Evolutionary conservation across 2,888 invertebrate genomes (phyloP).

Genomic region (Notodonta dromedarius): DNA sequence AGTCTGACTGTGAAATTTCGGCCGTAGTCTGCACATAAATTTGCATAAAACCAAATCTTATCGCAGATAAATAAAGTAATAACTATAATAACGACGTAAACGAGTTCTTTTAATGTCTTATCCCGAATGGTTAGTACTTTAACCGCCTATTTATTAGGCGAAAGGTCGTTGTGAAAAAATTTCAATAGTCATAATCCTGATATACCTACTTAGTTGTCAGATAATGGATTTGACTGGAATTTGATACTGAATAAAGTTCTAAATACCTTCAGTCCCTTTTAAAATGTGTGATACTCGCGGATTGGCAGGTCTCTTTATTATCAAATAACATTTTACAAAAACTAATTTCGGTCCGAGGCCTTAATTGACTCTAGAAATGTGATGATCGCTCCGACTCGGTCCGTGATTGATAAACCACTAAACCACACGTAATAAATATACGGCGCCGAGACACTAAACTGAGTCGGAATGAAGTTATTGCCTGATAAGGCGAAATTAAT

Average conservation of each 20-base stretch:
- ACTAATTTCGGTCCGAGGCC: slow-evolving; percentile 45
- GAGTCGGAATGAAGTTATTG: slow-evolving; percentile 22
- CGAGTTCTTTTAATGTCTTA: slow-evolving; percentile 29
- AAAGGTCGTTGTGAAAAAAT: slow-evolving; percentile 46
- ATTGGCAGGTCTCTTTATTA: slow-evolving; percentile 38
- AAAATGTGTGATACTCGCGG: slow-evolving; percentile 45
- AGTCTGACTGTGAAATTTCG: slow-evolving; percentile 28
- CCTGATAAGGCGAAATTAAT: slow-evolving; percentile 27
- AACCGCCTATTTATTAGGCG: slow-evolving; percentile 32
- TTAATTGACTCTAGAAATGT: slow-evolving; percentile 56
- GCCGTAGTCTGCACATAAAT: slow-evolving; percentile 21
- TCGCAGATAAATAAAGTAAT: slow-evolving; percentile 33
- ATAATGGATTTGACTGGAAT: slow-evolving; percentile 49
- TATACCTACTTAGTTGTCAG: slow-evolving; percentile 53
- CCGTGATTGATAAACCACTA: slow-evolving; percentile 38
- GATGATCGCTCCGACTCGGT: slow-evolving; percentile 38
- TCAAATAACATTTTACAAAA: slow-evolving; percentile 48
- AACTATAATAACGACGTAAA: slow-evolving; percentile 35
- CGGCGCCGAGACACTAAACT: neutral
- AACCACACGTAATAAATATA: slow-evolving; percentile 8
- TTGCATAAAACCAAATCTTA: slow-evolving; percentile 33
- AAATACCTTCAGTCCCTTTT: slow-evolving; percentile 43
- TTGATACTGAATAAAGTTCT: slow-evolving; percentile 59
- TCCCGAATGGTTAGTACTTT: slow-evolving; percentile 23
- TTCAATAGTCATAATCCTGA: slow-evolving; percentile 54